Evolutionary conservation across 2,888 invertebrate species (phyloP), one percentile per base, ranked within the genome.

Genomic region (Pocota personata): DNA sequence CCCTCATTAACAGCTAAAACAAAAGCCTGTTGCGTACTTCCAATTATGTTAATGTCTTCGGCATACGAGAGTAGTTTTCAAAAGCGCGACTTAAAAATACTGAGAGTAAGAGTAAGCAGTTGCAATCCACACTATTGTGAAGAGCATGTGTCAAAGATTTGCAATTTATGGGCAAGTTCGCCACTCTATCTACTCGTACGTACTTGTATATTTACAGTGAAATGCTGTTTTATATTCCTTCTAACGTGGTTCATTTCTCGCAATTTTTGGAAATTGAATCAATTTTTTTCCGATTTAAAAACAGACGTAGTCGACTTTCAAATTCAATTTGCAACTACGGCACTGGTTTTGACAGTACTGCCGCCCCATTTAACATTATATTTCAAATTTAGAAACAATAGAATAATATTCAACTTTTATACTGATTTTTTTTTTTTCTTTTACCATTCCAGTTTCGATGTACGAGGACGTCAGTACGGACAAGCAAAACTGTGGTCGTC

Each of bases 401-500:
- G 12, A 40, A 37, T 37, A 37, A 16, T 30, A 30, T 4, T 55
- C 32, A 8, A 52, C 12, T 19, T 16, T 62, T 16, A 8, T n/a
- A 37, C 30, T n/a, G 0, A 43, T 40, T 16, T 30, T 21, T 57
- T 46, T 40, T 40, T 69, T 48, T 80, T 82, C 71, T 83, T 77
- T 64, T 62, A 35, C 76, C 73, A 69, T 88, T 89, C 32, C 93
- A 96, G 96, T 89, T 96, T 95, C 90, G 97, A 97, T 93, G 95
- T 96, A 72, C 94, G 97, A 83, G 96, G 95, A 12, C 95, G 95
- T 50, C 93, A 94, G 40, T 94, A 95, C 87, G 95, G 95, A 37
- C 95, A 96, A 89, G 97, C 97, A 10, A 96, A 95, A 91, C 95
- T 97, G 88, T 97, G 97, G 97, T 96, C 96, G 19, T 95, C 97